Conservation (phyloP, 2,113 vertebrate genomes). For the Hiodon tergisus region DNA sequence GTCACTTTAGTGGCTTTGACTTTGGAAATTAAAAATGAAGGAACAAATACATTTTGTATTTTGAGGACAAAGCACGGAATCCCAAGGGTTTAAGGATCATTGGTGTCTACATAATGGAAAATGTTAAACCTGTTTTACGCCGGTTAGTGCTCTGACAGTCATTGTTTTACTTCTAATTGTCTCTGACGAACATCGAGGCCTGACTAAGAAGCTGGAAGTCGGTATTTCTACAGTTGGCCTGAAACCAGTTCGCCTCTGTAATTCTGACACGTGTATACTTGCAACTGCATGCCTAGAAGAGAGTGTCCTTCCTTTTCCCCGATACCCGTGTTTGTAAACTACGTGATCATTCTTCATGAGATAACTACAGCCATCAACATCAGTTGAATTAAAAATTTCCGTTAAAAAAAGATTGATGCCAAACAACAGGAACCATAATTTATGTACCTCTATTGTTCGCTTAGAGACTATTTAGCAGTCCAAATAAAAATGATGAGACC, state of each 20-base stretch:
- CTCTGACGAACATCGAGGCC: conserved; percentile 45
- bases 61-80: conserved; percentile 36
- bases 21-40: conserved; percentile 11
- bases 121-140: conserved; percentile 60
- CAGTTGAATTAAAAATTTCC: no score
- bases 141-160: conserved; percentile 44
- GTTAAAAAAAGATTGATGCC: no score
- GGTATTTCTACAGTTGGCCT: conserved; percentile 21
- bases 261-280: conserved; percentile 39
- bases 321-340: no score
- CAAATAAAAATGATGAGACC: no score
- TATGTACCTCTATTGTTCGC: no score
- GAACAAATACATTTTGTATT: conserved; percentile 36
- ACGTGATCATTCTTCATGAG: no score
- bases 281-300: no score
- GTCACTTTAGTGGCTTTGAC: conserved; percentile 6
- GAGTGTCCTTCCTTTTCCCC: no score
- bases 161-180: conserved; percentile 58
- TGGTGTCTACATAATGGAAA: conserved; percentile 48
- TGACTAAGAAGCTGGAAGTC: conserved; percentile 39
- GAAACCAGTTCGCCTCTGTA: conserved; percentile 42
- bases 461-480: no score
- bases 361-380: no score
- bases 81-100: conserved; percentile 46
- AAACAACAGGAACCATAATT: no score